Percentiles rank a stretch among this genome's conserved stretches.
Evolutionary conservation across 2,888 invertebrate genomes (phyloP).

Genomic region (Dioctria linearis): DNA sequence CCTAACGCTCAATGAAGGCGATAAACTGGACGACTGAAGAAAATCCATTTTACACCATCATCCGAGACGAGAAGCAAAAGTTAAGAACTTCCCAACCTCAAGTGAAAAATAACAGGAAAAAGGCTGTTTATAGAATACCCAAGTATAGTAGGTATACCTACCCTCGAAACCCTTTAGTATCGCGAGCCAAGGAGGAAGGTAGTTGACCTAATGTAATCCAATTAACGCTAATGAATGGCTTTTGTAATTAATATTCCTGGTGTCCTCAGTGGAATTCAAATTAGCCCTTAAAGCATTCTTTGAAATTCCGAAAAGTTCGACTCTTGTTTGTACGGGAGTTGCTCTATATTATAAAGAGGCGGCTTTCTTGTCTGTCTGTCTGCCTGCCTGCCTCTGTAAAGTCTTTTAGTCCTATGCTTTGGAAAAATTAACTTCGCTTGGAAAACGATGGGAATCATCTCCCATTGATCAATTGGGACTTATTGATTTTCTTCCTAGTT

Average conservation of each 20-base stretch:
- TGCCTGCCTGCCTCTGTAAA: background rate
- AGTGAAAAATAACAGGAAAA: slow-evolving; percentile 6
- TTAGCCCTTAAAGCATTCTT: slow-evolving; percentile 59
- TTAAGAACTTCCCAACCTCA: background rate
- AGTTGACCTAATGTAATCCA: slow-evolving; percentile 64
- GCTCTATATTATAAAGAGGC: no score
- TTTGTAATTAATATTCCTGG: slow-evolving; percentile 65
- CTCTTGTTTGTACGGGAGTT: background rate
- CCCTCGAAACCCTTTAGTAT: background rate
- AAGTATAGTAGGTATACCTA: no score
- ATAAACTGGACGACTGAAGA: background rate
- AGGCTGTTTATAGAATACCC: slow-evolving; percentile 11
- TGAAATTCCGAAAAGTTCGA: background rate
- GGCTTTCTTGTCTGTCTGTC: background rate
- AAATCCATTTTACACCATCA: background rate
- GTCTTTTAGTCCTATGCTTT: background rate
- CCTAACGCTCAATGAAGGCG: background rate
- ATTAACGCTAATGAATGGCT: slow-evolving; percentile 66
- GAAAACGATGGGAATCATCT: background rate
- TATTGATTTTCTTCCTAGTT: background rate
- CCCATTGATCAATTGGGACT: slow-evolving; percentile 25
- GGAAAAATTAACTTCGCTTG: background rate
- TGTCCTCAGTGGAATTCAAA: slow-evolving; percentile 62
- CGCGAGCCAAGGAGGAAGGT: slow-evolving; percentile 54
- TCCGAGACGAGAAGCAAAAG: slow-evolving; percentile 3